A percentile compares a stretch with the other conserved stretches of the same genome.
phyloP scores from a whole-genome alignment of 23 tunicate species.

The Trididemnum nubilum region DNA sequence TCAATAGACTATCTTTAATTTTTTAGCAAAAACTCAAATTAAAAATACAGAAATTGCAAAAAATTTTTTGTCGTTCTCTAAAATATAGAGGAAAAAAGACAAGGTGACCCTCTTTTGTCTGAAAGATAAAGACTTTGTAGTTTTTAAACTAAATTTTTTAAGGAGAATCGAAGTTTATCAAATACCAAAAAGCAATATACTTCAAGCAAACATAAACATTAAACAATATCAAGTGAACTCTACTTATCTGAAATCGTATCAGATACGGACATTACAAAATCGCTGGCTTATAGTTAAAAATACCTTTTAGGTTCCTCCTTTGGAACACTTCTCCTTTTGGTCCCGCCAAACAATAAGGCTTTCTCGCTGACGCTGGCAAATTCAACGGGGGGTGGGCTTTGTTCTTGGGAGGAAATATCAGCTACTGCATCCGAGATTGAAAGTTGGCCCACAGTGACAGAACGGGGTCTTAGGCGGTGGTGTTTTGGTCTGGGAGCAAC shows the following conservation, averaged over 20 bases:
- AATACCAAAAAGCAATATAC: neutral
- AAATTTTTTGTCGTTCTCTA: too few species aligned
- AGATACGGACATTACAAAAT: too few species aligned
- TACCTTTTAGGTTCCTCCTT: slow-evolving; percentile 3
- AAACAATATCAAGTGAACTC: neutral
- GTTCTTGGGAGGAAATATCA: neutral
- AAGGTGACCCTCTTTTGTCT: too few species aligned
- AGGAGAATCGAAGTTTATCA: neutral
- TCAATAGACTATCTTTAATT: too few species aligned
- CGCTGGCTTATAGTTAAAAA: too few species aligned
- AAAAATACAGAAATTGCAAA: too few species aligned
- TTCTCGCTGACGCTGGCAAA: slow-evolving; percentile 34
- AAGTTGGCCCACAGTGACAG: slow-evolving; percentile 16
- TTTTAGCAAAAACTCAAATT: too few species aligned
- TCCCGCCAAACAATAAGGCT: slow-evolving; percentile 60
- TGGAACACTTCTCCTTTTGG: slow-evolving; percentile 7
- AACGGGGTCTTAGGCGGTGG: slow-evolving; percentile 9
- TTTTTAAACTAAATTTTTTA: too few species aligned
- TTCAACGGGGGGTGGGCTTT: slow-evolving; percentile 11
- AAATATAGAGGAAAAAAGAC: too few species aligned
- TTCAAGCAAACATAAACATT: neutral
- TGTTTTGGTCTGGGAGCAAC: slow-evolving; percentile 10
- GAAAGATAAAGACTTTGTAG: too few species aligned
- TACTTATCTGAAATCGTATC: too few species aligned
- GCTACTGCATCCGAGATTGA: neutral